These are phyloP conservation scores for Aplidium turbinatum DNA, from an alignment of 23 tunicate genomes.

Conservation along the genomic window DNA sequence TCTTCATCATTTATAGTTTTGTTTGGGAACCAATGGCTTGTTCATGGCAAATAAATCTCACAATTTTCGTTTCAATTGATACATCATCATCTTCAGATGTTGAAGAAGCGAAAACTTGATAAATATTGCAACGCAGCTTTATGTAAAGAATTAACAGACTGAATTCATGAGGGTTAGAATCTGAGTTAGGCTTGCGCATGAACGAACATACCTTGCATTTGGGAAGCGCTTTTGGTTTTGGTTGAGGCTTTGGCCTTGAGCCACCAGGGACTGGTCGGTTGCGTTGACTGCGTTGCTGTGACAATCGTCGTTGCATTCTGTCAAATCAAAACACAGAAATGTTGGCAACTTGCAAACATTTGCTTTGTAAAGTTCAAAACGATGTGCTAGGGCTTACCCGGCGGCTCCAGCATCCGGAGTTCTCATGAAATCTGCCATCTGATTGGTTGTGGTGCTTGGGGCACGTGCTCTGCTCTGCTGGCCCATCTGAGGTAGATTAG, in stretches of 20 bases:
- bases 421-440: conserved; percentile 65
- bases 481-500: conserved; percentile 62
- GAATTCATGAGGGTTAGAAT: too few species aligned
- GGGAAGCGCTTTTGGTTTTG: conserved; percentile 79
- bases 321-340: background rate
- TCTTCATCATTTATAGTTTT: too few species aligned
- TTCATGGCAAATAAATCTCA: too few species aligned
- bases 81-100: too few species aligned
- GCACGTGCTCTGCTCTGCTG: conserved; percentile 85
- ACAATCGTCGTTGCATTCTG: conserved; percentile 70
- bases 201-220: conserved; percentile 66
- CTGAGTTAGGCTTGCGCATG: too few species aligned
- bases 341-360: background rate
- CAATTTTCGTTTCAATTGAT: too few species aligned
- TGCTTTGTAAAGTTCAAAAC: too few species aligned
- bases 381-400: conserved; percentile 58
- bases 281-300: conserved; percentile 75
- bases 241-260: conserved; percentile 78
- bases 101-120: too few species aligned
- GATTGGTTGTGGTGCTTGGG: conserved; percentile 46
- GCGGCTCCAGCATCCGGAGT: conserved; percentile 94
- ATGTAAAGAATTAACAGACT: too few species aligned
- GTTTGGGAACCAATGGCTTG: too few species aligned
- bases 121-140: too few species aligned
- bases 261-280: conserved; percentile 82